These are phyloP conservation scores for Dioctria linearis DNA, from an alignment of 2,888 invertebrate genomes.

Conservation along the genomic window DNA sequence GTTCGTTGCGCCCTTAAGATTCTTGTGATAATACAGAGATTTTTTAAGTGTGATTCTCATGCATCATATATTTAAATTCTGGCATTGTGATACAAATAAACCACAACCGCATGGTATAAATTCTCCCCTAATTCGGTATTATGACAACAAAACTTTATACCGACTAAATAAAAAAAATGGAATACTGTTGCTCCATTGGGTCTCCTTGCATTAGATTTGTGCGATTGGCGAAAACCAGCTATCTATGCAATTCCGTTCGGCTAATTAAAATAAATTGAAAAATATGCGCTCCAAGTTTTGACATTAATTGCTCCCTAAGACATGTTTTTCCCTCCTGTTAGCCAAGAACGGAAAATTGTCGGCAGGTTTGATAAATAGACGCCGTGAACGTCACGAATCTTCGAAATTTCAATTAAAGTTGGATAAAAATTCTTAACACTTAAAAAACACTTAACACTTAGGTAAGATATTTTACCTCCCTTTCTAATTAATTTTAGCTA, in stretches of 20 bases:
- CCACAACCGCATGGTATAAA: constrained; percentile 33
- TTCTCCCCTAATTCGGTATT: constrained; percentile 32
- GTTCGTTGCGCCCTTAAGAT: not conserved
- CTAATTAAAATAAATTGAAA: constrained; percentile 48
- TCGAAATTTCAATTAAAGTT: too few relatives aligned
- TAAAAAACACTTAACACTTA: too few relatives aligned
- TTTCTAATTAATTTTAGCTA: too few relatives aligned
- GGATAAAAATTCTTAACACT: too few relatives aligned
- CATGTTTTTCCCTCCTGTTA: too few relatives aligned
- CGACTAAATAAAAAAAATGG: not conserved
- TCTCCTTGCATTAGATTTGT: constrained; percentile 1
- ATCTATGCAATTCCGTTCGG: constrained; percentile 12
- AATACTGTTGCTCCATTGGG: constrained; percentile 42
- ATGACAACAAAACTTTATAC: constrained; percentile 20
- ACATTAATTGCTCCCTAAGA: constrained; percentile 20
- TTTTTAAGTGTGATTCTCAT: not conserved
- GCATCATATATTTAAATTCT: too few relatives aligned
- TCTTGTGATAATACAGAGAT: constrained; percentile 7
- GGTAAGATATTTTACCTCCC: too few relatives aligned
- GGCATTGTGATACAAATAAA: too few relatives aligned
- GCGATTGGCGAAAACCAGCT: not conserved
- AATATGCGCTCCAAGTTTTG: constrained; percentile 32
- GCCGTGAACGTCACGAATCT: too few relatives aligned
- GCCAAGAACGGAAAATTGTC: too few relatives aligned
- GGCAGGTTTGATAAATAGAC: too few relatives aligned